Evolutionary conservation across 2,797 vertebrate genomes (phyloP).

Genomic region (Sebastes elongatus): DNA sequence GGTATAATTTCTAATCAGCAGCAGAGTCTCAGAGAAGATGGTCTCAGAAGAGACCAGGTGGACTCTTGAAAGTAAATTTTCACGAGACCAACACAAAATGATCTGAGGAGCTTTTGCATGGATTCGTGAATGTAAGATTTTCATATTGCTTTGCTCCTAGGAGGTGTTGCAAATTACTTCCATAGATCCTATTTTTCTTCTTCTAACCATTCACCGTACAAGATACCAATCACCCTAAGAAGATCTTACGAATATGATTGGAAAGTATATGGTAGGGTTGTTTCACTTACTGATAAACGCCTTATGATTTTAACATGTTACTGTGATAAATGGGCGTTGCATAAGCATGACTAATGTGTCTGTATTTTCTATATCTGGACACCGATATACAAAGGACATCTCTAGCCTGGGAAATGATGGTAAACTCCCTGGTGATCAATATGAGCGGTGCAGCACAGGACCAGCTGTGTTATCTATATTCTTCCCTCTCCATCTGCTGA

Average conservation of each 20-base stretch:
- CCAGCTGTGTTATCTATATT: slow-evolving; percentile 65
- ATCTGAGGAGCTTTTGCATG: slow-evolving; percentile 17
- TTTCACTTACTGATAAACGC: neutral
- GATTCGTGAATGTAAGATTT: slow-evolving; percentile 25
- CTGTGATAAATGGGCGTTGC: neutral
- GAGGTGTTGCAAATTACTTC: neutral
- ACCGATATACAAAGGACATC: slow-evolving; percentile 8
- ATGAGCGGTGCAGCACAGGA: slow-evolving; percentile 54
- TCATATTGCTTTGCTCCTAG: slow-evolving; percentile 1
- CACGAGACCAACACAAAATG: slow-evolving; percentile 24
- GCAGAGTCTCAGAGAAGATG: slow-evolving; percentile 45
- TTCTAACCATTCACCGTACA: neutral
- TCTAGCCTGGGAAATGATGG: slow-evolving; percentile 30
- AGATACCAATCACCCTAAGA: neutral
- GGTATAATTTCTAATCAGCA: slow-evolving; percentile 67
- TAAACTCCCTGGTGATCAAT: slow-evolving; percentile 54
- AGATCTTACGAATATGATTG: neutral
- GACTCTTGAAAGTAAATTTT: slow-evolving; percentile 61
- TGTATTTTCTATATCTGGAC: neutral
- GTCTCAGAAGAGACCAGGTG: slow-evolving; percentile 59
- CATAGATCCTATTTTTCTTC: neutral
- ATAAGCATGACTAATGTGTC: neutral
- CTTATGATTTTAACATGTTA: neutral
- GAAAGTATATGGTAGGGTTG: neutral
- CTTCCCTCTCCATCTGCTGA: slow-evolving; percentile 69